Conservation (phyloP, 2,113 vertebrate species). For the Physeter macrocephalus region DNA sequence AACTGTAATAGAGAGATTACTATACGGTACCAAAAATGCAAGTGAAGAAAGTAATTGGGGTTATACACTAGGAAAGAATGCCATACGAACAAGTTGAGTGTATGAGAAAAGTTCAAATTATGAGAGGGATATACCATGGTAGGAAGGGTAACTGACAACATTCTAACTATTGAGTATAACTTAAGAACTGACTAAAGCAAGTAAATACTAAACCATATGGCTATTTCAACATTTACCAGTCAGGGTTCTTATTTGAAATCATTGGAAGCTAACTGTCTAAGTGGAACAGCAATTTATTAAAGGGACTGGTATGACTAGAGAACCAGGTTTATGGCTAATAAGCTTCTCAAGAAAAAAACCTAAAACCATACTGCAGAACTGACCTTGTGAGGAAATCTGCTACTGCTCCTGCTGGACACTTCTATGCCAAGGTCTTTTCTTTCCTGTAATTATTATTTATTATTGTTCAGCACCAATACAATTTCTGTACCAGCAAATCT, state of each 20-base stretch:
- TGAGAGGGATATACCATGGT: background rate
- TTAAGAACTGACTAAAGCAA: background rate
- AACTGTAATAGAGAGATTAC: background rate
- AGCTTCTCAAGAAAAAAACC: background rate
- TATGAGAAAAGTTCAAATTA: background rate
- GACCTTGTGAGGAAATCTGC: background rate
- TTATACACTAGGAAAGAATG: background rate
- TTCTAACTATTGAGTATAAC: background rate
- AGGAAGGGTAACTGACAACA: background rate
- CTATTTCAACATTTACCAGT: background rate
- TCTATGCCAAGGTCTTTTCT: background rate
- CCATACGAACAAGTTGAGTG: too few relatives aligned
- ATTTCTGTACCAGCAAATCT: background rate
- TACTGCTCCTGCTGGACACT: background rate
- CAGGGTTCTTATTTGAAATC: background rate
- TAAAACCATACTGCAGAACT: background rate
- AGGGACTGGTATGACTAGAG: background rate
- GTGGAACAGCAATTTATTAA: background rate
- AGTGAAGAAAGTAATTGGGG: background rate
- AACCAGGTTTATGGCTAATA: background rate
- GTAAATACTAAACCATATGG: background rate
- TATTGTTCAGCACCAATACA: background rate
- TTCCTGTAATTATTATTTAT: background rate
- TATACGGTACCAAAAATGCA: background rate
- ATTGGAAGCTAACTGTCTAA: background rate